These are phyloP conservation scores for Halcyon badia DNA, from an alignment of 2,797 vertebrate species.

Conservation along the genomic window DNA sequence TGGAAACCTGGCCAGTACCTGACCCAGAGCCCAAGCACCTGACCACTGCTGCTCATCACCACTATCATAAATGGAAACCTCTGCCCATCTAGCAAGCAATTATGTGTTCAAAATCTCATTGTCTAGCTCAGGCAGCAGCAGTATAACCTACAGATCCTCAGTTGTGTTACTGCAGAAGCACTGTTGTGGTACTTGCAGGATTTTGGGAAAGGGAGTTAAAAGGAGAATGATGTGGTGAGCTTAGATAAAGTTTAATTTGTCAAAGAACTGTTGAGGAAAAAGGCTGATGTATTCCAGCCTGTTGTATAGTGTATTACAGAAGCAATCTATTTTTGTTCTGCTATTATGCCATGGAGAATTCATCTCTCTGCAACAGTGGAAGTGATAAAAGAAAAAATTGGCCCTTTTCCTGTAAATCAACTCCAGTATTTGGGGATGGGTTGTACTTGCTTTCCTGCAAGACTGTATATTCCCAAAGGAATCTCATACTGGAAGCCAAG, in stretches of 20 bases:
- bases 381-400: constrained; percentile 38
- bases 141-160: background rate
- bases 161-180: background rate
- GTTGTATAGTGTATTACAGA: constrained; percentile 35
- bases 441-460: background rate
- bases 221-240: background rate
- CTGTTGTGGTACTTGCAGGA: background rate
- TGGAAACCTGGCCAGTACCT: background rate
- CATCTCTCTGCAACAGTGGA: constrained; percentile 52
- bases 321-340: constrained; percentile 66
- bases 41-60: background rate
- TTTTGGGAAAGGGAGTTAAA: background rate
- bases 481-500: background rate
- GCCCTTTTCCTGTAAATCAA: constrained; percentile 40
- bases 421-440: constrained; percentile 4
- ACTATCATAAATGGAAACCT: background rate
- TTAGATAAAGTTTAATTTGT: constrained; percentile 53
- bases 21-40: background rate
- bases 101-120: background rate
- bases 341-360: constrained; percentile 46
- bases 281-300: constrained; percentile 31
- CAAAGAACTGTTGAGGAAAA: background rate
- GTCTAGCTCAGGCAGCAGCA: background rate
- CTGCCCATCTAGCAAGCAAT: background rate
- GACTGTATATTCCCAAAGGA: background rate